phyloP scores from a whole-genome alignment of 1,140 invertebrate species.

The Drosophila simulans region DNA sequence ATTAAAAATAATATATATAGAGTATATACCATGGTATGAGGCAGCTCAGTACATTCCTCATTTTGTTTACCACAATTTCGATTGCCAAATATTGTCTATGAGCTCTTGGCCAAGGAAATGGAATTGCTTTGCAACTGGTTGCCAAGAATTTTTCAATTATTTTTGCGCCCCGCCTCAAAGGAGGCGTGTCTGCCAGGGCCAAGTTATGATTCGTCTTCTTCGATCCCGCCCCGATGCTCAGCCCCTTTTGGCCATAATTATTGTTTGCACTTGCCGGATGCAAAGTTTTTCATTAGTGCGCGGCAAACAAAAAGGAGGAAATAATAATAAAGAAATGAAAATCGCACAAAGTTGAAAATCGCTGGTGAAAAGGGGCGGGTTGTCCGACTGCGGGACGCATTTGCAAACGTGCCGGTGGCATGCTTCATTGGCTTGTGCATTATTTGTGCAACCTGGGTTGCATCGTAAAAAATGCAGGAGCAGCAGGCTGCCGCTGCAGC shows the following conservation, averaged over 20 bases:
- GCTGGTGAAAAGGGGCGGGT: conserved; percentile 23
- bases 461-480: conserved; percentile 77
- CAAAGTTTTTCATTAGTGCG: conserved; percentile 59
- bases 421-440: conserved; percentile 82
- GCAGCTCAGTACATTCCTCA: neutral
- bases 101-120: conserved; percentile 4
- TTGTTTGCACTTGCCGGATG: conserved; percentile 53
- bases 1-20: neutral
- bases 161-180: conserved; percentile 21
- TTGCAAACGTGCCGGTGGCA: conserved; percentile 65
- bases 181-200: conserved; percentile 1
- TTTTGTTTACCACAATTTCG: conserved; percentile 28
- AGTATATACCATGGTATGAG: neutral
- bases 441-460: conserved; percentile 80
- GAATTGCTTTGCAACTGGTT: conserved; percentile 11
- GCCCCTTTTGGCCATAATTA: conserved; percentile 32
- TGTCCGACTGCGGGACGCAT: conserved; percentile 24
- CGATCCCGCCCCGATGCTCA: neutral
- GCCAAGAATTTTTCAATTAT: conserved; percentile 48
- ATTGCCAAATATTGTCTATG: conserved; percentile 22
- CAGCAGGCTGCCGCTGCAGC: conserved; percentile 52
- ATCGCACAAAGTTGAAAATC: conserved; percentile 74
- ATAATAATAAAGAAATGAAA: conserved; percentile 59
- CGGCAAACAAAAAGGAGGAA: conserved; percentile 30
- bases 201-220: conserved; percentile 39